Evolutionary conservation across 1,140 invertebrate species (phyloP).

Genomic region (Triops cancriformis): DNA sequence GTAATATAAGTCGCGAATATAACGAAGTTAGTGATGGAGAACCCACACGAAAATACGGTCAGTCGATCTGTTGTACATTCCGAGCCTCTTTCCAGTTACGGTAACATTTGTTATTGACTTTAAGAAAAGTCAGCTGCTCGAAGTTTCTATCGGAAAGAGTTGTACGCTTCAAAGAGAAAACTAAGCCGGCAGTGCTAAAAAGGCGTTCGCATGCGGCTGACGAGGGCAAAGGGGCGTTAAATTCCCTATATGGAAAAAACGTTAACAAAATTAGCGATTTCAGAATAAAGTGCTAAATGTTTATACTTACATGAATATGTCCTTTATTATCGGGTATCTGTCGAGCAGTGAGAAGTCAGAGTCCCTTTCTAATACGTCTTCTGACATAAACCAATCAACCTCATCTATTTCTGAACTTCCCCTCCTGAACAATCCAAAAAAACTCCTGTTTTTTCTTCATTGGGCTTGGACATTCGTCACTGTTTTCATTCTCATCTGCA

Average conservation of each 20-base stretch:
- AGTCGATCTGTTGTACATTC: not conserved
- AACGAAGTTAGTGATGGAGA: not conserved
- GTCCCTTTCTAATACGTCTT: constrained; percentile 2
- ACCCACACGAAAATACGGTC: not conserved
- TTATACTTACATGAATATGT: not conserved
- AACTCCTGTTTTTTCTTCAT: not conserved
- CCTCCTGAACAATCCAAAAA: not conserved
- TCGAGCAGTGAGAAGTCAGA: not conserved
- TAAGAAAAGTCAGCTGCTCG: not conserved
- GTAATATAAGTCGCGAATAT: not conserved
- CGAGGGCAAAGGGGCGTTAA: constrained; percentile 1
- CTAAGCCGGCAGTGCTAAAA: constrained; percentile 16
- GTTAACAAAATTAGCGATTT: not conserved
- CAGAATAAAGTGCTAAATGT: not conserved
- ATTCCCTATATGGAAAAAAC: constrained; percentile 6
- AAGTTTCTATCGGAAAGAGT: constrained; percentile 3
- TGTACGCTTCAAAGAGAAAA: not conserved
- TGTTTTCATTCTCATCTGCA: not conserved
- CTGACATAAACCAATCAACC: constrained; percentile 12
- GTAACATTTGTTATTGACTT: not conserved
- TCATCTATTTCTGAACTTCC: constrained; percentile 7
- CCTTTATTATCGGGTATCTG: not conserved
- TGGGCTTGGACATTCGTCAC: not conserved
- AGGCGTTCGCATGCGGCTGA: constrained; percentile 9
- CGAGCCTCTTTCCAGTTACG: not conserved